Percentiles rank a stretch among this genome's conserved stretches.
Evolutionary conservation across 2,888 invertebrate genomes (phyloP).

Genomic region (Idaea aversata): DNA sequence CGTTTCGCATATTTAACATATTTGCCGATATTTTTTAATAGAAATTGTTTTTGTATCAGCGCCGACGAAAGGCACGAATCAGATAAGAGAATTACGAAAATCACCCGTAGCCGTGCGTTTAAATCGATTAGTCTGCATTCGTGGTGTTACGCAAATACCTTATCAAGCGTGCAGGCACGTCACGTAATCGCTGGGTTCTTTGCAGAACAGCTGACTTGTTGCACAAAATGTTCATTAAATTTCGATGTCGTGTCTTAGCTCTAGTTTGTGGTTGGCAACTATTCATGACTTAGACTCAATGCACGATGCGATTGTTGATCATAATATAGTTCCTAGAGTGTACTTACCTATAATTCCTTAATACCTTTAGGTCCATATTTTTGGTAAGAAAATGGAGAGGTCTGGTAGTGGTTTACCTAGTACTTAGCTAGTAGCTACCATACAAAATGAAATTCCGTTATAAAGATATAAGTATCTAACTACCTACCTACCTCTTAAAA

Average conservation of each 20-base stretch:
- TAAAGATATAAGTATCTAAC: too few species aligned
- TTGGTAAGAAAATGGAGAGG: not conserved
- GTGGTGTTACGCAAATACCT: constrained; percentile 68
- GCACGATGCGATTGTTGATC: constrained; percentile 5
- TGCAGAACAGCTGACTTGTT: constrained; percentile 51
- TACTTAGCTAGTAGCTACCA: too few species aligned
- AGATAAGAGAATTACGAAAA: constrained; percentile 74
- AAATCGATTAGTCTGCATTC: constrained; percentile 72
- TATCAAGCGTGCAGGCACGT: constrained; percentile 67
- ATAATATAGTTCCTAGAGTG: not conserved
- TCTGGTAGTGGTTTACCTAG: too few species aligned
- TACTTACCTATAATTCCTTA: not conserved
- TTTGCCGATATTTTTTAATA: constrained; percentile 34
- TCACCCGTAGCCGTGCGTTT: constrained; percentile 63
- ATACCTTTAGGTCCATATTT: not conserved
- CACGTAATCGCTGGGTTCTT: constrained; percentile 66
- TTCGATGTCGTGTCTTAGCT: constrained; percentile 37
- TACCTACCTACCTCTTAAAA: too few species aligned
- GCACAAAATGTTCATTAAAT: constrained; percentile 51
- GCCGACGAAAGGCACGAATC: constrained; percentile 45
- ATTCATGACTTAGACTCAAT: constrained; percentile 35
- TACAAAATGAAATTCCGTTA: too few species aligned
- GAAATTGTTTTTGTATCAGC: constrained; percentile 43
- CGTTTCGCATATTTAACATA: constrained; percentile 6
- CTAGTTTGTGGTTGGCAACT: constrained; percentile 36